These are phyloP conservation scores for Ganaspis sp. DNA, from an alignment of 1,140 invertebrate genomes.

Conservation along the genomic window DNA sequence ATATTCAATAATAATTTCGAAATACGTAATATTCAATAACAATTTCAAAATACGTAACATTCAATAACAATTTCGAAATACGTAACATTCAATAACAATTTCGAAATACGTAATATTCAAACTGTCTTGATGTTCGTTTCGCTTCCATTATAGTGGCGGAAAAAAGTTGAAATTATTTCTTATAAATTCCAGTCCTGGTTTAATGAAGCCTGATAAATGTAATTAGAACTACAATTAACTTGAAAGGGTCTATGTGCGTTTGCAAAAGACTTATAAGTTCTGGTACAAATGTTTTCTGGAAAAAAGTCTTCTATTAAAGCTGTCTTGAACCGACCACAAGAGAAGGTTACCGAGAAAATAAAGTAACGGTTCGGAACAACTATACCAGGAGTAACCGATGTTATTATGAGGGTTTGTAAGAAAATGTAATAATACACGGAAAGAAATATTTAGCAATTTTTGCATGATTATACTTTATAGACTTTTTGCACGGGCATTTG, in stretches of 20 bases:
- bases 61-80: too few relatives aligned
- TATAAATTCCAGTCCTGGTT: not conserved
- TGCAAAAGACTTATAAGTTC: not conserved
- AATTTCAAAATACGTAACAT: too few relatives aligned
- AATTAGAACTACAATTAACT: not conserved
- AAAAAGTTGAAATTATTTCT: not conserved
- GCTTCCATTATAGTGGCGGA: not conserved
- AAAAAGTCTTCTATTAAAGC: not conserved
- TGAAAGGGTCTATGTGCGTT: conserved; percentile 1
- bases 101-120: not conserved
- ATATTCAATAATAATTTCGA: too few relatives aligned
- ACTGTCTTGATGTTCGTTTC: not conserved
- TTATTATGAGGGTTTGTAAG: conserved; percentile 1
- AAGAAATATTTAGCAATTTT: too few relatives aligned
- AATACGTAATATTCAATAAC: too few relatives aligned
- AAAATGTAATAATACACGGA: conserved; percentile 2
- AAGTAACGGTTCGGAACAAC: conserved; percentile 1
- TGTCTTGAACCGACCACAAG: not conserved
- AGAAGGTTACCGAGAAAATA: not conserved
- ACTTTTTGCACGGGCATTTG: too few relatives aligned
- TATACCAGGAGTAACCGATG: conserved; percentile 1
- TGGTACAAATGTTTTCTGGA: not conserved
- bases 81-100: too few relatives aligned
- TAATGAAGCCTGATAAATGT: conserved; percentile 1
- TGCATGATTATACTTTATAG: too few relatives aligned